These are phyloP conservation scores for Amblyraja radiata DNA, from an alignment of 2,797 vertebrate genomes.

Conservation along the genomic window DNA sequence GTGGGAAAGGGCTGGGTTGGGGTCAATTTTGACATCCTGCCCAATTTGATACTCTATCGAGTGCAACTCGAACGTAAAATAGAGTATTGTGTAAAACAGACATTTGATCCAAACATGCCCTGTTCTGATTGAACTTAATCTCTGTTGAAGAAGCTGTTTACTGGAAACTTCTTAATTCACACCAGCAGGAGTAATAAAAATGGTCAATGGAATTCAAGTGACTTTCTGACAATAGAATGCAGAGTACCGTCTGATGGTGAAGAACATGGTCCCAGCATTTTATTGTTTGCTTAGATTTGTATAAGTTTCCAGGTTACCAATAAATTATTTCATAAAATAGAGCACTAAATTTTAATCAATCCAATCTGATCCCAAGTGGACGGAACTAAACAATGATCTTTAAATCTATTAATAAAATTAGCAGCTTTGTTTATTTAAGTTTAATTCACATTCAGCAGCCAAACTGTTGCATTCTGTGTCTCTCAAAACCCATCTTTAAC, in stretches of 20 bases:
- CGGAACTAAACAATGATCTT: background rate
- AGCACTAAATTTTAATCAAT: background rate
- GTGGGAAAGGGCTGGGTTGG: background rate
- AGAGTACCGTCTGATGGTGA: background rate
- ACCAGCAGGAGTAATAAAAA: background rate
- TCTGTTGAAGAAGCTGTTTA: background rate
- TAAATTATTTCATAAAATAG: background rate
- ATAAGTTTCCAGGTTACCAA: background rate
- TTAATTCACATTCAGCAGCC: no score
- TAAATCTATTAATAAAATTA: background rate
- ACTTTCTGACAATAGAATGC: background rate
- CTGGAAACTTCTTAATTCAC: background rate
- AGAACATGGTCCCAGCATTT: background rate
- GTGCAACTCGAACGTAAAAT: background rate
- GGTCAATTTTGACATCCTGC: background rate
- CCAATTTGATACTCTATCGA: background rate
- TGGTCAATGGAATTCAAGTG: background rate
- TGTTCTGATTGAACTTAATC: background rate
- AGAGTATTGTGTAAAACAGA: background rate
- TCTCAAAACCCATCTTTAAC: no score
- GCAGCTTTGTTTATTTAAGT: background rate
- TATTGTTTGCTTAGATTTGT: background rate
- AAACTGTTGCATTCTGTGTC: no score
- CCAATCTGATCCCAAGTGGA: background rate
- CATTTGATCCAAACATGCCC: background rate